Evolutionary conservation across 2,113 vertebrate species (phyloP), one percentile per base, ranked within the genome.

Genomic region (Dipodomys stephensi): DNA sequence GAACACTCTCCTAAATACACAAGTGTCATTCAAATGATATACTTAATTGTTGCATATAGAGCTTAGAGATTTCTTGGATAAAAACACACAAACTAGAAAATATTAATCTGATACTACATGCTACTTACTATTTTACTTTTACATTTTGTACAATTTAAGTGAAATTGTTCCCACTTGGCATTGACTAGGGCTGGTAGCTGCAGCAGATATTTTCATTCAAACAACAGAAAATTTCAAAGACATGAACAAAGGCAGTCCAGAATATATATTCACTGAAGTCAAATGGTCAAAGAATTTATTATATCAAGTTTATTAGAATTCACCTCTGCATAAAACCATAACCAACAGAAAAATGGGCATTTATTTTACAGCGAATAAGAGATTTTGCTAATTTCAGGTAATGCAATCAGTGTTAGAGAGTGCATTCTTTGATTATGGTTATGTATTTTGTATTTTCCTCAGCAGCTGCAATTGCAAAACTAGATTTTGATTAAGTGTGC

Each of bases 381-480:
- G 2, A 78, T 53, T 93, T 90, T 73, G 46, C 35, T 94, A 87
- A 80, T 95, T 94, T 94, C 30, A 64, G 60, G 53, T 77, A 80
- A 91, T 81, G 62, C 80, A 85, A 89, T 79, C 62, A 39, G 2
- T 77, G 39, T 46, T 78, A 84, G n/a, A 53, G 19, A 13, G 27
- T 72, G 4, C 76, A 57, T 57, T 78, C 32, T 81, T 91, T 95
- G 71, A 91, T 83, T 92, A 30, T 68, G 15, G 44, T 62, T 67
- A 5, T 10, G 53, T 76, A 83, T n/a, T 92, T 79, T 71, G 22
- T 35, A 25, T 82, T 83, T 53, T 19, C n/a, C 30, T 72, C 30
- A 83, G 69, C 27, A 23, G 30, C n/a, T 82, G 69, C 28, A 78
- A 57, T 9, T 78, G 64, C 12, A 81, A 69, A 87, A 35, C 27